phyloP scores from a whole-genome alignment of 2,888 invertebrate species.

The Taenaris catops region DNA sequence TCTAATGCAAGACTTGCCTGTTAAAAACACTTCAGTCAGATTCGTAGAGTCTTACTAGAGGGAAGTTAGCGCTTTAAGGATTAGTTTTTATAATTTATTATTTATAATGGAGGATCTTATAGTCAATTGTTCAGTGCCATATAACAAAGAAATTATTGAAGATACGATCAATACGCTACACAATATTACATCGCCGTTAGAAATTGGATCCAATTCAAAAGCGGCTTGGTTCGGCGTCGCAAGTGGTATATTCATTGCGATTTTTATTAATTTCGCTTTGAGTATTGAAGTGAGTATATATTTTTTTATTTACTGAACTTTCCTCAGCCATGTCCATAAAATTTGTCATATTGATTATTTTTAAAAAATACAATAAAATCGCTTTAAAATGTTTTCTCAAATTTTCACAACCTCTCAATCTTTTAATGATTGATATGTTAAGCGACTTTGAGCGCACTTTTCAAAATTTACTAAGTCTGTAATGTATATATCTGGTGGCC shows the following conservation, averaged over 20 bases:
- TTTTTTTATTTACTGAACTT: too few species aligned
- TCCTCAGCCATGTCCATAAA: too few species aligned
- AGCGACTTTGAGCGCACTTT: too few species aligned
- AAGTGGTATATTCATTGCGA: conserved; percentile 33
- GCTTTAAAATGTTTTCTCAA: too few species aligned
- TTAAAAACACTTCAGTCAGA: conserved; percentile 13
- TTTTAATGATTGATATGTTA: too few species aligned
- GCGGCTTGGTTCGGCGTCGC: conserved; percentile 31
- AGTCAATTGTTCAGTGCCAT: conserved; percentile 27
- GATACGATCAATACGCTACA: conserved; percentile 6
- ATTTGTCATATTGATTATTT: too few species aligned
- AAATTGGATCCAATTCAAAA: conserved; percentile 19
- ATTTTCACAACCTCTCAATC: too few species aligned
- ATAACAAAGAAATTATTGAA: conserved; percentile 12
- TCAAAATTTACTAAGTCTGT: too few species aligned
- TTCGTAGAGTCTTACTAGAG: conserved; percentile 7
- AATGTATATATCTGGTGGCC: too few species aligned
- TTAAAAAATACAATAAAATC: too few species aligned
- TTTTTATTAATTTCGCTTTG: conserved; percentile 26
- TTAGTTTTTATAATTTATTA: background rate
- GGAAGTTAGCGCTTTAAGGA: conserved; percentile 1
- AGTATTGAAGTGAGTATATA: conserved; percentile 27
- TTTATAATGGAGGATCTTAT: conserved; percentile 27
- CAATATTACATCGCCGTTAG: conserved; percentile 8
- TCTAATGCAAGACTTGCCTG: conserved; percentile 8